Conservation (phyloP, 2,888 invertebrate species). For the Fragum sueziense region DNA sequence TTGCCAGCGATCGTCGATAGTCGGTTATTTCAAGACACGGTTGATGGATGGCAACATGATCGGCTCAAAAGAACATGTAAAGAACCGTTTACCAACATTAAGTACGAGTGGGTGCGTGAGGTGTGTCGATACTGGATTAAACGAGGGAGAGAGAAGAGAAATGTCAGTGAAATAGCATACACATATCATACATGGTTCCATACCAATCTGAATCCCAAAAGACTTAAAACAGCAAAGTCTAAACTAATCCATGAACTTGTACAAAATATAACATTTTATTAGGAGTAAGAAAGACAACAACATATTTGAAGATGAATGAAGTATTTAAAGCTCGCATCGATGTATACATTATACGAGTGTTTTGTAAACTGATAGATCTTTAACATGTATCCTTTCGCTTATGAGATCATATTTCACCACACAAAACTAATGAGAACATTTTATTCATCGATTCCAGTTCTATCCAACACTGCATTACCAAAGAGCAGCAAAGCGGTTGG, state of each 20-base stretch:
- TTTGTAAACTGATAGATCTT: no score
- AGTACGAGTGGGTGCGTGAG: neutral
- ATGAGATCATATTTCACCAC: no score
- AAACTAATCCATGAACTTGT: neutral
- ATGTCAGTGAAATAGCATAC: neutral
- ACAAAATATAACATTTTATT: neutral
- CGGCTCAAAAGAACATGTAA: neutral
- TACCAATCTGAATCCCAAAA: neutral
- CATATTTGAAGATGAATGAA: no score
- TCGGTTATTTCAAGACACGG: neutral
- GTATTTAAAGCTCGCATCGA: no score
- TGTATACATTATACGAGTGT: no score
- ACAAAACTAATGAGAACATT: no score
- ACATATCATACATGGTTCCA: conserved; percentile 4
- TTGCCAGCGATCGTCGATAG: neutral
- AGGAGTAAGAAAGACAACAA: no score
- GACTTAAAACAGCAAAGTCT: neutral
- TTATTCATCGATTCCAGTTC: no score
- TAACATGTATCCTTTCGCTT: no score
- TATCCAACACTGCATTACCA: no score
- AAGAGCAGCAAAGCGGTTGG: no score
- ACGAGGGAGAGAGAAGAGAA: neutral
- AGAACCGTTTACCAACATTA: neutral
- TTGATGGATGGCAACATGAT: neutral
- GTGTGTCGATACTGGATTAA: neutral